Percentiles rank a stretch among this genome's conserved stretches.
Conservation (phyloP, 2,113 vertebrate species). For the Tretioscincus oriximinensis region DNA sequence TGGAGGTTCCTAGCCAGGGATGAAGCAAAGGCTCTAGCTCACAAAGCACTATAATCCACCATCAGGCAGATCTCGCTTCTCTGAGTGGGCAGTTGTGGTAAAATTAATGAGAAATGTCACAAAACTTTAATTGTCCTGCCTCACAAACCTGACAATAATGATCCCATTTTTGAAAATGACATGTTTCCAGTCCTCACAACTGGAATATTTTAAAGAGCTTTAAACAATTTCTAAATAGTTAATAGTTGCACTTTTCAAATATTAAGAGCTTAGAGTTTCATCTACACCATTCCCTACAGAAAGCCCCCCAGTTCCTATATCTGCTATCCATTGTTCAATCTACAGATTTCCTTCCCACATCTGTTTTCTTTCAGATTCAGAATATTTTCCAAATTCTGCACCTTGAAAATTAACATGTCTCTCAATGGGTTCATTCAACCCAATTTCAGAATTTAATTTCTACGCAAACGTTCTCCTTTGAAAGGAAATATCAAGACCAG, state of each 20-base stretch:
- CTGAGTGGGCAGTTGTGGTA: background rate
- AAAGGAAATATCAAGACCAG: background rate
- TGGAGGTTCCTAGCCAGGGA: background rate
- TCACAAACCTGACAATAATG: background rate
- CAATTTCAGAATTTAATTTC: background rate
- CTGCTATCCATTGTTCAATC: background rate
- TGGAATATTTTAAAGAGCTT: background rate
- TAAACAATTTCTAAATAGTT: background rate
- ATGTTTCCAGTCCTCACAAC: background rate
- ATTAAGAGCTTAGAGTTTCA: background rate
- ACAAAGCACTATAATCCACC: too few species aligned
- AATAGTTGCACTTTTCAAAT: background rate
- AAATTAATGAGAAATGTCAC: background rate
- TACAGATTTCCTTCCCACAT: background rate
- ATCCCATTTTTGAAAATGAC: background rate
- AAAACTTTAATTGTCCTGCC: background rate
- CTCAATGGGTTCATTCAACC: background rate
- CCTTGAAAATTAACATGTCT: background rate
- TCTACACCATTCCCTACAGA: background rate
- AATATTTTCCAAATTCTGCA: background rate
- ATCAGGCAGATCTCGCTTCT: background rate
- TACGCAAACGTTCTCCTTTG: background rate
- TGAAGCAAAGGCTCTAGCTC: too few species aligned
- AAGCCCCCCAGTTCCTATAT: background rate
- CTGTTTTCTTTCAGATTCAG: background rate